phyloP scores from a whole-genome alignment of 23 tunicate genomes.

The Ciona savignyi region DNA sequence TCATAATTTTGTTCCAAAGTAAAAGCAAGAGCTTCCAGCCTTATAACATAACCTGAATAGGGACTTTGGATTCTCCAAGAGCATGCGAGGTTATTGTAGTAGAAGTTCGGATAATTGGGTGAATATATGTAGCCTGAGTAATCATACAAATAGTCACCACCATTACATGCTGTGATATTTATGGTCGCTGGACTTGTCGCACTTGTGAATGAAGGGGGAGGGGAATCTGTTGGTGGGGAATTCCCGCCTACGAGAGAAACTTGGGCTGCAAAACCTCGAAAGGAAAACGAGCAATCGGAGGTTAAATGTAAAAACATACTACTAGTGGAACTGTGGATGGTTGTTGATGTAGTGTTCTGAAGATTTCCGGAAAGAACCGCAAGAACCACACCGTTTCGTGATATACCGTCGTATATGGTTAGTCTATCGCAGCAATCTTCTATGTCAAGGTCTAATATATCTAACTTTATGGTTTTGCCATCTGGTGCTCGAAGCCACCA shows the following conservation, averaged over 20 bases:
- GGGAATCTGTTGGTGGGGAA: neutral
- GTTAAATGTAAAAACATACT: neutral
- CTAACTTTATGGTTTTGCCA: neutral
- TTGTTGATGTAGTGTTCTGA: neutral
- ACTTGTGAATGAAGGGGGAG: neutral
- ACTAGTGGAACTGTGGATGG: neutral
- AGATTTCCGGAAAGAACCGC: neutral
- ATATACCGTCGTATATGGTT: conserved; percentile 14
- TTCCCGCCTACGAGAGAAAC: neutral
- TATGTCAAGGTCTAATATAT: neutral
- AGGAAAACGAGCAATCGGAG: conserved; percentile 3
- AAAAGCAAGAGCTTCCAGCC: neutral
- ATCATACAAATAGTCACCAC: conserved; percentile 3
- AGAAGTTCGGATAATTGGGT: conserved; percentile 30
- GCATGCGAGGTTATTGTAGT: conserved; percentile 9
- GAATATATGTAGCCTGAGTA: conserved; percentile 11
- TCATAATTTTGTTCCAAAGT: neutral
- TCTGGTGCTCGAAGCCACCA: conserved; percentile 17
- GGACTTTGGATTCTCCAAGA: conserved; percentile 19
- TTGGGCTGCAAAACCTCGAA: conserved; percentile 8
- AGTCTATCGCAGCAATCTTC: conserved; percentile 11
- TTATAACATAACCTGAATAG: conserved; percentile 5
- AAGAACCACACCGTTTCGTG: neutral
- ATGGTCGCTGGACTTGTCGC: neutral
- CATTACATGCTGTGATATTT: conserved; percentile 1